Base-by-base conservation (phyloP, 2,797 vertebrate species). In the Chloroceryle amazona region DNA sequence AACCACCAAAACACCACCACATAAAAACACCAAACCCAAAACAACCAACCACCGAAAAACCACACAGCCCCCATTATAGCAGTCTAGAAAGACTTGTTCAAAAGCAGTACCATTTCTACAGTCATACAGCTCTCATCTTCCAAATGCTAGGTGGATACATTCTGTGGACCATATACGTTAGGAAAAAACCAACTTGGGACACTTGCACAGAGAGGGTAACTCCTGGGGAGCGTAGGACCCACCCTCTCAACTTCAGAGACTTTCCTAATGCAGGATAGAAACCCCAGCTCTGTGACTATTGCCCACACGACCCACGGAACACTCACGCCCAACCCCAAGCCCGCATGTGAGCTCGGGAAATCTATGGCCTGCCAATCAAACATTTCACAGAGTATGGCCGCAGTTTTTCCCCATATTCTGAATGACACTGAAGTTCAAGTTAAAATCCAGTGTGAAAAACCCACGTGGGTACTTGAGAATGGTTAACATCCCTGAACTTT, bases 261-360 rank as follows among this genome's bases (percentile, higher is more conserved):
- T 35, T 65, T 33, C 41, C 42, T 33, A 16, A 55, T 2, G 13
- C 35, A 81, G 42, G 31, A 62, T 37, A 35, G 39, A 70, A 87
- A 37, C 2, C 18, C 31, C 67, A 86, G 44, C 20, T 35, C 57
- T 52, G 61, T 23, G 26, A n/a, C 10, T 13, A 51, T 20, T 29
- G 37, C 37, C 23, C 6, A 46, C 0, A 0, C 2, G 41, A 76
- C 11, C 13, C 41, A 44, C 46, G 11, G 26, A 84, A 46, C 0
- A 0, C 26, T 6, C 25, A 47, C 7, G 18, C 3, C 8, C 67
- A 51, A 51, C 6, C 13, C 15, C 33, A 54, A 16, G 1, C 6
- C 23, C 1, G 0, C 2, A 0, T 7, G 19, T 1, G 0, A 82
- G 44, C 54, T 79, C 54, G 29, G 28, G 44, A 47, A 41, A 60